phyloP scores from a whole-genome alignment of 2,797 vertebrate species.

The Enoplosus armatus region DNA sequence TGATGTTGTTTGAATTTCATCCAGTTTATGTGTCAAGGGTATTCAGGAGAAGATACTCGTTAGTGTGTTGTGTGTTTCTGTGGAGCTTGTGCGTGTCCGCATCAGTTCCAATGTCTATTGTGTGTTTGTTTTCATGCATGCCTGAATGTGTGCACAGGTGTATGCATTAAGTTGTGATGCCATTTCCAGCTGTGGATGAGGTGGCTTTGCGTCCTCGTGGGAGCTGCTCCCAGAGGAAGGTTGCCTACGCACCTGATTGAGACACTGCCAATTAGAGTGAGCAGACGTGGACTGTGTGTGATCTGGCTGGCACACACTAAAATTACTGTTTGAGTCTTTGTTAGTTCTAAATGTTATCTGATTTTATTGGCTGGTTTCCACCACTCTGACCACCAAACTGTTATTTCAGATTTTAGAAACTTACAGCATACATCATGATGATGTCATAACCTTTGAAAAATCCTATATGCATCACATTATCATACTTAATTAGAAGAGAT shows the following conservation, averaged over 20 bases:
- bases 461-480: constrained; percentile 4
- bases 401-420: constrained; percentile 9
- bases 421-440: neutral
- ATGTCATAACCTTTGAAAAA: constrained; percentile 14
- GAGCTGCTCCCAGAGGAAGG: constrained; percentile 54
- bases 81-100: neutral
- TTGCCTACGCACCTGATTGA: constrained; percentile 54
- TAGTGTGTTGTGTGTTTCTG: neutral
- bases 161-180: constrained; percentile 28
- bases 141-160: constrained; percentile 47
- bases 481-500: constrained; percentile 29
- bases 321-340: constrained; percentile 25
- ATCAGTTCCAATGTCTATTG: constrained; percentile 20
- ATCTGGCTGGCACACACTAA: constrained; percentile 50
- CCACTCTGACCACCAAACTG: neutral
- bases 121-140: constrained; percentile 51
- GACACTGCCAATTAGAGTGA: constrained; percentile 63
- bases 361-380: constrained; percentile 28
- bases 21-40: constrained; percentile 30
- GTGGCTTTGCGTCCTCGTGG: constrained; percentile 38
- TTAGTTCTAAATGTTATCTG: constrained; percentile 21
- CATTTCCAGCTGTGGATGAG: constrained; percentile 52
- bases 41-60: constrained; percentile 6
- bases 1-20: constrained; percentile 37
- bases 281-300: constrained; percentile 48